A percentile compares a stretch with the other conserved stretches of the same genome.
phyloP scores from a whole-genome alignment of 2,797 vertebrate species.

The Urophycis tenuis region DNA sequence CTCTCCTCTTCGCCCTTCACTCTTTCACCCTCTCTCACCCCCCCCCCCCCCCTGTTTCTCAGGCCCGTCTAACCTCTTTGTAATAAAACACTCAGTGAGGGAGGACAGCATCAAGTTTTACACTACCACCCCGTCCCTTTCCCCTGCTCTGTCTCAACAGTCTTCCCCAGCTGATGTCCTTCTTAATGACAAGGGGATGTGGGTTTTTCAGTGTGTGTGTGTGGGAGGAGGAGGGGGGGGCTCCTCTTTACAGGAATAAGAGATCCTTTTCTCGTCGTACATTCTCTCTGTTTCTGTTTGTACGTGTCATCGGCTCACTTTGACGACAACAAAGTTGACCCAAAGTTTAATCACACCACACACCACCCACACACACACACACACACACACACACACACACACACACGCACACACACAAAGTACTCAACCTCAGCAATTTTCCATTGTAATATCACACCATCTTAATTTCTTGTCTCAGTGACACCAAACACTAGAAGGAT shows the following conservation, averaged over 20 bases:
- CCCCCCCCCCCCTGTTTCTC: background rate
- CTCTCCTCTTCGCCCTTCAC: too few relatives aligned
- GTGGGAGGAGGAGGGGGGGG: too few relatives aligned
- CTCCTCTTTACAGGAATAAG: conserved; percentile 62
- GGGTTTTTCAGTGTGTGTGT: conserved; percentile 54
- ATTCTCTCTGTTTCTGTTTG: too few relatives aligned
- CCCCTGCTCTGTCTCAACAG: conserved; percentile 55
- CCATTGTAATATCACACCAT: background rate
- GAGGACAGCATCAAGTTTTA: conserved; percentile 35
- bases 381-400: conserved; percentile 1
- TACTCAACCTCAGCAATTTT: too few relatives aligned
- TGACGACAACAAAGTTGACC: too few relatives aligned
- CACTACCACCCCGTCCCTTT: conserved; percentile 19
- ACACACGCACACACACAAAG: background rate
- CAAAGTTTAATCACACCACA: too few relatives aligned
- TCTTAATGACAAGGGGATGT: conserved; percentile 48
- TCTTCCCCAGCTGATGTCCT: conserved; percentile 58
- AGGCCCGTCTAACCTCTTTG: conserved; percentile 25
- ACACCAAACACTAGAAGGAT: background rate
- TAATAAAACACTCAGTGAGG: conserved; percentile 29
- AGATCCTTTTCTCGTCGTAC: too few relatives aligned
- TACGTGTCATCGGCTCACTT: too few relatives aligned
- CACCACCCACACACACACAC: background rate
- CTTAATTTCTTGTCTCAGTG: conserved; percentile 5
- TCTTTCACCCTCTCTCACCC: too few relatives aligned